phyloP scores from a whole-genome alignment of 2,888 invertebrate genomes.

The Pterostichus niger region DNA sequence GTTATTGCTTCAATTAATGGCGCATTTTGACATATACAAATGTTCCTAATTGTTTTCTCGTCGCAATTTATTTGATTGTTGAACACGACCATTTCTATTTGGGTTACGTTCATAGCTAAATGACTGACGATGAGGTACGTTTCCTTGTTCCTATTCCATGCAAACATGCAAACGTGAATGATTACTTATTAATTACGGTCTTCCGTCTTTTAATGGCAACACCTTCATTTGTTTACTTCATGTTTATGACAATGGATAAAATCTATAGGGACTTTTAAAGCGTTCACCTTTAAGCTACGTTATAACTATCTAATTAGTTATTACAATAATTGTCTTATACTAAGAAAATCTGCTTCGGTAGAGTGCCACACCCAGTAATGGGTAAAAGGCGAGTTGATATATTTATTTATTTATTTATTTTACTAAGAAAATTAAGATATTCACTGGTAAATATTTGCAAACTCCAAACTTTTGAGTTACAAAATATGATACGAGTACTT shows the following conservation, averaged over 20 bases:
- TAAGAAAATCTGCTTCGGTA: too few species aligned
- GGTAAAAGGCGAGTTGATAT: too few species aligned
- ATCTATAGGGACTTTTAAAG: too few species aligned
- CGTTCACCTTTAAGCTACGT: too few species aligned
- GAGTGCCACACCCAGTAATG: too few species aligned
- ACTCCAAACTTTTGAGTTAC: too few species aligned
- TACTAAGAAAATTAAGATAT: too few species aligned
- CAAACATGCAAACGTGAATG: slow-evolving; percentile 40
- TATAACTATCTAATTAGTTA: too few species aligned
- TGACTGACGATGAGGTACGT: slow-evolving; percentile 13
- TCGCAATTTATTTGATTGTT: slow-evolving; percentile 5
- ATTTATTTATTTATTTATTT: too few species aligned
- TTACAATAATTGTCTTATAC: too few species aligned
- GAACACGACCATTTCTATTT: slow-evolving; percentile 13
- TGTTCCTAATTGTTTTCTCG: slow-evolving; percentile 13
- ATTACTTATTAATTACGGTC: slow-evolving; percentile 33
- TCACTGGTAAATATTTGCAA: too few species aligned
- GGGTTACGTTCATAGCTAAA: slow-evolving; percentile 18
- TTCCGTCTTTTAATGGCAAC: slow-evolving; percentile 12
- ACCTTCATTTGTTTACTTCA: slow-evolving; percentile 30
- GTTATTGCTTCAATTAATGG: neutral
- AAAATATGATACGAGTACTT: too few species aligned
- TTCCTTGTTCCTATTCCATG: slow-evolving; percentile 24
- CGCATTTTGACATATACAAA: slow-evolving; percentile 19
- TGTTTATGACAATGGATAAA: neutral